Percentiles rank a stretch among this genome's conserved stretches.
These are phyloP conservation scores for Mugil cephalus DNA, from an alignment of 2,113 vertebrate genomes.

Conservation along the genomic window DNA sequence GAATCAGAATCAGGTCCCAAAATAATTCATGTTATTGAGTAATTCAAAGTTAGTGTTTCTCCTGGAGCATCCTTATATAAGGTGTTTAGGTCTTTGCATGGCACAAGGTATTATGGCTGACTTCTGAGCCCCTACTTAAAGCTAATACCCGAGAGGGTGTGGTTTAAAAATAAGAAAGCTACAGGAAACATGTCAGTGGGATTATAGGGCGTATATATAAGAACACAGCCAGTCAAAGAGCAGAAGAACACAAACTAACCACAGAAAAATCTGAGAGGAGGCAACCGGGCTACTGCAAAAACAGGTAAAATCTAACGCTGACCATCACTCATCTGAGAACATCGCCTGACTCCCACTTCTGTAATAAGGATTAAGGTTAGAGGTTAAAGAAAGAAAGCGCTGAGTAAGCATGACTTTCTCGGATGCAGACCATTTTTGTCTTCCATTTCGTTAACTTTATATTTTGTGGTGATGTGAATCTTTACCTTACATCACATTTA, in stretches of 20 bases:
- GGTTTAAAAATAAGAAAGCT: background rate
- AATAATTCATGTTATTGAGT: too few relatives aligned
- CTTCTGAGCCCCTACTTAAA: conserved; percentile 28
- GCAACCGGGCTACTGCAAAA: conserved; percentile 6
- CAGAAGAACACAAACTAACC: conserved; percentile 14
- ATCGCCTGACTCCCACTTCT: conserved; percentile 5
- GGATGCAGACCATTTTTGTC: too few relatives aligned
- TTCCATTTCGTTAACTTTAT: too few relatives aligned
- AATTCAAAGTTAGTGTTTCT: background rate
- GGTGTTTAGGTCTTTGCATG: conserved; percentile 1
- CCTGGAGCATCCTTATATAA: conserved; percentile 51
- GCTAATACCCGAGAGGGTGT: conserved; percentile 9
- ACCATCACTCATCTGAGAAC: background rate
- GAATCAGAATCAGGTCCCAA: too few relatives aligned
- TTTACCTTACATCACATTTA: too few relatives aligned
- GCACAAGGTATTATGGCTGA: background rate
- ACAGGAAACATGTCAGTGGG: conserved; percentile 21
- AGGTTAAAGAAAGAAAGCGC: background rate
- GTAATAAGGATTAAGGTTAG: background rate
- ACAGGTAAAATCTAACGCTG: conserved; percentile 57
- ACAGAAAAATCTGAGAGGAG: conserved; percentile 5
- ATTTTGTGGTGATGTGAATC: too few relatives aligned
- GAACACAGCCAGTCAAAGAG: background rate
- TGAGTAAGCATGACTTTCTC: background rate
- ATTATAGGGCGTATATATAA: conserved; percentile 65